Evolutionary conservation across 2,888 invertebrate species (phyloP), one percentile per base, ranked within the genome.

Genomic region (Galeopsomyia nigrocyanea): DNA sequence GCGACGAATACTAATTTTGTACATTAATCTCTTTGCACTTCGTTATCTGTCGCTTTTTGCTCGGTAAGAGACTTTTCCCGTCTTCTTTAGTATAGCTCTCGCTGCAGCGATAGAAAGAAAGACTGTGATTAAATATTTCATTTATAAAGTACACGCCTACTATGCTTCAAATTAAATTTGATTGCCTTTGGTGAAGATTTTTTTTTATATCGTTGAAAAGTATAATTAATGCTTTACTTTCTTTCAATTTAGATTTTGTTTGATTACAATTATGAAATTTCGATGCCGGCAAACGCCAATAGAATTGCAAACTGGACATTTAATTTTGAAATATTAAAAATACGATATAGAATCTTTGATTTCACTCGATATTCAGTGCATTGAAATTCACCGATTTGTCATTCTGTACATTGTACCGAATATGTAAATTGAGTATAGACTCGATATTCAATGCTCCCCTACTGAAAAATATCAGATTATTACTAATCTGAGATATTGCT

Each of bases 1-100:
- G 80, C 80, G 82, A 83, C 83, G 84, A 85, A 85, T 84, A 84
- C 83, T 84, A 85, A 85, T 85, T 84, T 78, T 76, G 75, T 74
- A 80, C 81, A 83, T 84, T 84, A 83, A 84, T 85, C 84, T 83
- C 80, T 73, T 69, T 66, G 67, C 75, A 74, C 71, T 71, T 71
- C 74, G 61, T 74, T 74, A 74, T 74, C 71, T 68, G 61, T 71
- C 67, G 68, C 61, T 53, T 65, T 68, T 26, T 71, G 50, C 58
- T 50, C 57, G 21, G 55, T 21, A 49, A 22, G 65, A 57, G 69
- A 73, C 66, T 69, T 66, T 69, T 69, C 57, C 57, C 58, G 62
- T 50, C 58, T 73, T 66, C 57, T 66, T 69, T 51, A 55, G 26
- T 39, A 22, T n/a, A 62, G 3, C 26, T 26, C 2, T 21, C 13